Percentiles rank a stretch among this genome's conserved stretches.
Evolutionary conservation across 2,113 vertebrate species (phyloP).

Genomic region (Isichthys henryi): DNA sequence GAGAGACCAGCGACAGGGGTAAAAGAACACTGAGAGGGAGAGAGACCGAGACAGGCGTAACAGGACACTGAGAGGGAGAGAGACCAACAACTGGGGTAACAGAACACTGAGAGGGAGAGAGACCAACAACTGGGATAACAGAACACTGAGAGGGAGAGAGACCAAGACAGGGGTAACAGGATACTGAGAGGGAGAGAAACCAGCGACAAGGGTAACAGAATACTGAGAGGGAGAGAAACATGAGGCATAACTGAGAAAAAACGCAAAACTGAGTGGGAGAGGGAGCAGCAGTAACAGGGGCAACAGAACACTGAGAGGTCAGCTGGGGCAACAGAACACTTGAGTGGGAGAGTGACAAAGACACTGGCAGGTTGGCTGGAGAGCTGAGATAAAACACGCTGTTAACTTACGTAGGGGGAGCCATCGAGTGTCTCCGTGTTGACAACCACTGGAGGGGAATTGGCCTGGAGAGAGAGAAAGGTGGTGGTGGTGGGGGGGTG

Average conservation of each 20-base stretch:
- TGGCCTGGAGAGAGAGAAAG: constrained; percentile 45
- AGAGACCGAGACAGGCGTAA: not conserved
- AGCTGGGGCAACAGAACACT: not conserved
- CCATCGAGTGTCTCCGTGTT: constrained; percentile 64
- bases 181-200: not conserved
- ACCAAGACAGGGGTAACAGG: not conserved
- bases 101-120: not conserved
- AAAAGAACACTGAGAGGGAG: not conserved
- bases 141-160: not conserved
- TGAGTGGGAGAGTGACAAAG: not conserved
- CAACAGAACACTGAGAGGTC: not conserved
- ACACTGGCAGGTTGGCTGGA: not conserved
- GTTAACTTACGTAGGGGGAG: constrained; percentile 55
- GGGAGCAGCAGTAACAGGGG: not conserved
- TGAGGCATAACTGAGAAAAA: not conserved
- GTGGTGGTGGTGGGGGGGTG: too few species aligned
- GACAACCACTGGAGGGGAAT: constrained; percentile 63
- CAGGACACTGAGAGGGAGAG: not conserved
- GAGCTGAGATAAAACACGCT: not conserved
- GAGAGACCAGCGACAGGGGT: not conserved
- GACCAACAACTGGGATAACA: not conserved
- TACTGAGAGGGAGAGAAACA: not conserved
- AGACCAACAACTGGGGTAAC: not conserved
- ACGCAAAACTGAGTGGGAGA: not conserved
- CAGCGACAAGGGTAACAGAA: not conserved